Conservation (phyloP, 2,888 invertebrate species). For the Lithophane ornitopus region DNA sequence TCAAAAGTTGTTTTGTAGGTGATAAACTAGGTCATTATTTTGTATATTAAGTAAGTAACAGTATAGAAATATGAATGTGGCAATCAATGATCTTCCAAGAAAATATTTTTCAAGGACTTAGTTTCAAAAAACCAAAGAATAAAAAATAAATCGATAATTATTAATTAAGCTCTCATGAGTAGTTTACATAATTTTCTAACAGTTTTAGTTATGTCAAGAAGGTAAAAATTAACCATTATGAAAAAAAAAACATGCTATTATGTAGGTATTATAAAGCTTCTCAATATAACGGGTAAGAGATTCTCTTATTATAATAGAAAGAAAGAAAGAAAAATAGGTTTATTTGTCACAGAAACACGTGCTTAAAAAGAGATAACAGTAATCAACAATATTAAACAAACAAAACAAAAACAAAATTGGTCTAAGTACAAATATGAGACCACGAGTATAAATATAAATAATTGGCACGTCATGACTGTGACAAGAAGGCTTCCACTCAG, state of each 20-base stretch:
- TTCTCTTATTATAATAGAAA: background rate
- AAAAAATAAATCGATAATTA: background rate
- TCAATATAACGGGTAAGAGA: background rate
- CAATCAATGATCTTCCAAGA: slow-evolving; percentile 70
- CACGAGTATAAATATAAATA: too few relatives aligned
- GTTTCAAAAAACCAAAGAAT: background rate
- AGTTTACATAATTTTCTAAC: background rate
- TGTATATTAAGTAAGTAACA: slow-evolving; percentile 51
- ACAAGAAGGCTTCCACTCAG: too few relatives aligned
- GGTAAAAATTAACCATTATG: background rate
- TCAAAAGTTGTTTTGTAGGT: slow-evolving; percentile 62
- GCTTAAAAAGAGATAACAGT: too few relatives aligned
- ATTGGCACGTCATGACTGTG: too few relatives aligned
- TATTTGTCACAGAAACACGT: too few relatives aligned
- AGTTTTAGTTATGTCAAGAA: background rate
- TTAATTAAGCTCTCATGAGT: background rate
- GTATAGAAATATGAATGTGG: slow-evolving; percentile 42
- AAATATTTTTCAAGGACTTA: slow-evolving; percentile 23
- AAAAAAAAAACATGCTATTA: too few relatives aligned
- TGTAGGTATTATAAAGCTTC: background rate
- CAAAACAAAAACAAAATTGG: too few relatives aligned
- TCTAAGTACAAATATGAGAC: too few relatives aligned
- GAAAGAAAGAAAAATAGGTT: too few relatives aligned
- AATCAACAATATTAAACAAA: too few relatives aligned
- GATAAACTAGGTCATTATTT: slow-evolving; percentile 54